phyloP scores from a whole-genome alignment of 2,888 invertebrate species.

The Oligia latruncula region DNA sequence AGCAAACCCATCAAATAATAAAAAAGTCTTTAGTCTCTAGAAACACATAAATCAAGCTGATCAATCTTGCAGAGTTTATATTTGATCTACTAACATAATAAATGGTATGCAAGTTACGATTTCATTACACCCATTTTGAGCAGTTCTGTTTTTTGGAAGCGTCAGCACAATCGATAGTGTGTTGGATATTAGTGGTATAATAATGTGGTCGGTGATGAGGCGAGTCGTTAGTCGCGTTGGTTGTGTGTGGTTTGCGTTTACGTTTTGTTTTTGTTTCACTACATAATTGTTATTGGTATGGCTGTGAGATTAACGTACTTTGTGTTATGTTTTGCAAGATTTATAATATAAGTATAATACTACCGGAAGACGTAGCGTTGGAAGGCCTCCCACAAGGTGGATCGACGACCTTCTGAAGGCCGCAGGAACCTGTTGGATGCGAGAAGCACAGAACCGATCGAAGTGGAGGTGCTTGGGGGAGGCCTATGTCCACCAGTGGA shows the following conservation, averaged over 20 bases:
- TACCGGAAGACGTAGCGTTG: no score
- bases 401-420: no score
- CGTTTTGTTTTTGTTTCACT: conserved; percentile 14
- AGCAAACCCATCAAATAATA: no score
- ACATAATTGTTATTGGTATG: not conserved
- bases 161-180: conserved; percentile 34
- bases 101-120: conserved; percentile 6
- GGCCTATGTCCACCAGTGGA: no score
- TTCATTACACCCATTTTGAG: conserved; percentile 8
- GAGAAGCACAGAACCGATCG: no score
- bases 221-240: conserved; percentile 2
- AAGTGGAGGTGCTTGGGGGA: no score
- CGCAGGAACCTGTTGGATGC: no score
- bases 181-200: conserved; percentile 43
- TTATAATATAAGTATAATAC: not conserved
- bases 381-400: no score
- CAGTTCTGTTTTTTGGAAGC: conserved; percentile 27
- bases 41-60: not conserved
- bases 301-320: conserved; percentile 1
- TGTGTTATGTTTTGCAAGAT: not conserved
- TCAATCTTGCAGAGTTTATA: not conserved
- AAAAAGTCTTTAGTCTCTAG: not conserved
- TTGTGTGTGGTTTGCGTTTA: conserved; percentile 19
- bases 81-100: not conserved
- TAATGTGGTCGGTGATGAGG: conserved; percentile 38